Evolutionary conservation across 2,113 vertebrate species (phyloP), one percentile per base, ranked within the genome.

Genomic region (Beaufortia kweichowensis): DNA sequence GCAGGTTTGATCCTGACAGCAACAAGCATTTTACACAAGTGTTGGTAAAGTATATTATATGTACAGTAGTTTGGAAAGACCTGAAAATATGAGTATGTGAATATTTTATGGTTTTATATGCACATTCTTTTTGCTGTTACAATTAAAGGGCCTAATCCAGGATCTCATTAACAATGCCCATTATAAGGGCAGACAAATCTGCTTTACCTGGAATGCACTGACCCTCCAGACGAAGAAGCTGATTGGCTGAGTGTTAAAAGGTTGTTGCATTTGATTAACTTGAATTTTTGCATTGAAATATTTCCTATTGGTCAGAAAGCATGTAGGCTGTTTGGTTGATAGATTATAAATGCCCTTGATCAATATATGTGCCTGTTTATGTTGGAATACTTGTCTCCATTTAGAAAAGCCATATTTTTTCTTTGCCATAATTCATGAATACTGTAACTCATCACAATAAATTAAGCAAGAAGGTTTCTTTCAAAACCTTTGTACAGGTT

Each of bases 81-180:
- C 0, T 29, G 28, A 74, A 17, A 59, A 77, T 10, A 35, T 15
- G 0, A 0, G 39, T 21, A 56, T 23, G 15, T 43, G 31, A 29
- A 12, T 46, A 31, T 48, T 48, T 24, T 21, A 50, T 68, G 43
- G 15, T 17, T 46, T 46, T 14, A 17, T 46, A 17, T 46, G 6
- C 1, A 21, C 56, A 19, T 6, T 57, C 31, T 43, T 1, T 10
- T 63, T n/a, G 69, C 26, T 69, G 3, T 21, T 14, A 41, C 10
- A 43, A 7, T n/a, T 41, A 6, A 48, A 50, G 70, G 55, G n/a
- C 4, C 61, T 76, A 81, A 77, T 83, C 75, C 70, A 59, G 64
- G 64, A 80, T 83, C 79, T 79, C 23, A 81, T 78, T 72, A 83
- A 72, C 70, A 71, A 74, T 55, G 73, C 57, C 69, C 53, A 68